Percentiles rank a stretch among this genome's conserved stretches.
Conservation (phyloP, 2,888 invertebrate species). For the Enchytraeus crypticus region DNA sequence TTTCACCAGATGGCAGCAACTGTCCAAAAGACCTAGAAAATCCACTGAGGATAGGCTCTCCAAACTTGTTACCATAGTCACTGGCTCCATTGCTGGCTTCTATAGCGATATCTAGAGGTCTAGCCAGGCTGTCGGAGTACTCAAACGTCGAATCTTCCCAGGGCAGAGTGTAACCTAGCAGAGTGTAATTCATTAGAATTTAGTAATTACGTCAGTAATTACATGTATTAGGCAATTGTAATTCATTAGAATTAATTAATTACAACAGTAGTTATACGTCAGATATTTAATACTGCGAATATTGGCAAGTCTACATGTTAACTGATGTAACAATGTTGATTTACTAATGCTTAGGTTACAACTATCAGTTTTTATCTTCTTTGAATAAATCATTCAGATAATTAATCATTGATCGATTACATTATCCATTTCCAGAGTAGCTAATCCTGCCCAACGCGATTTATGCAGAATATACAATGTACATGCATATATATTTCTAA, state of each 20-base stretch:
- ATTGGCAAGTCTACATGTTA: too few species aligned
- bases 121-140: conserved; percentile 83
- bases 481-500: too few species aligned
- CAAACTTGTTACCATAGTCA: conserved; percentile 98
- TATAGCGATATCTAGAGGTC: conserved; percentile 77
- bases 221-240: background rate
- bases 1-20: conserved; percentile 55
- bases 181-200: conserved; percentile 53
- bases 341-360: too few species aligned
- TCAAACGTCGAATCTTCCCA: conserved; percentile 69
- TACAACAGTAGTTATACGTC: background rate
- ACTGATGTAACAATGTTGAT: too few species aligned
- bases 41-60: conserved; percentile 67
- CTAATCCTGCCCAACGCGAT: too few species aligned
- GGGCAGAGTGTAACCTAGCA: conserved; percentile 68
- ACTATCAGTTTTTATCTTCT: too few species aligned
- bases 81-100: conserved; percentile 97
- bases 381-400: too few species aligned
- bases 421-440: too few species aligned
- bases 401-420: too few species aligned
- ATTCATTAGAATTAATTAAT: background rate
- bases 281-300: too few species aligned
- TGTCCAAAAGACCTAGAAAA: conserved; percentile 74
- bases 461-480: too few species aligned
- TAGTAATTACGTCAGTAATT: background rate